phyloP scores from a whole-genome alignment of 2,797 vertebrate species.

The Premnoplex brunnescens region DNA sequence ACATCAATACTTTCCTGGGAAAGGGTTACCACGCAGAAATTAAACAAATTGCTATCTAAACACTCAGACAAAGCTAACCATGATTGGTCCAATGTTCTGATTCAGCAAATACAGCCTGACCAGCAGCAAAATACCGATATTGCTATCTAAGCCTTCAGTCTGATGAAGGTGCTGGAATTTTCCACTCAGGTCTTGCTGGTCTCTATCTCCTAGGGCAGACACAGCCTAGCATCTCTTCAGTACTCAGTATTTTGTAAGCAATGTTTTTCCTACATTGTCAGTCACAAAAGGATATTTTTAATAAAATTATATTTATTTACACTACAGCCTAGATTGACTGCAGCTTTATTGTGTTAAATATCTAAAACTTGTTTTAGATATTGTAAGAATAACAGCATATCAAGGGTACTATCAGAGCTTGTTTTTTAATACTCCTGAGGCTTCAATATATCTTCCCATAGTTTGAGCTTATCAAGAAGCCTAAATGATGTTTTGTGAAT shows the following conservation, averaged over 20 bases:
- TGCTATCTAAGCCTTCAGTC: neutral
- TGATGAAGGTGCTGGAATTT: conserved; percentile 14
- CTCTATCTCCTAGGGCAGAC: neutral
- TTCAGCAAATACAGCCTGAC: neutral
- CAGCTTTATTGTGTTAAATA: neutral
- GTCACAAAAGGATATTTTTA: neutral
- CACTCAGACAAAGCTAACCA: neutral
- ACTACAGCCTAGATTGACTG: neutral
- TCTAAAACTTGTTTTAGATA: neutral
- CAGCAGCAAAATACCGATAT: neutral
- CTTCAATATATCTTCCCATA: neutral
- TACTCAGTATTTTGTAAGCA: neutral
- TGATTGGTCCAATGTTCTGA: neutral
- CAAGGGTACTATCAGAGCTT: neutral
- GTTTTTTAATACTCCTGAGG: neutral
- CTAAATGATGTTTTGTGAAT: neutral
- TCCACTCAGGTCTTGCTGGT: neutral
- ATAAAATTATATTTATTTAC: neutral
- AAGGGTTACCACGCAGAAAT: neutral
- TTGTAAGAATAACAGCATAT: neutral
- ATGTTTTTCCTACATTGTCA: neutral
- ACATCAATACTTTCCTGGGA: conserved; percentile 14
- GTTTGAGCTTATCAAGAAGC: neutral
- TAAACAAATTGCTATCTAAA: conserved; percentile 31
- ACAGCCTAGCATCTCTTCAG: neutral